Evolutionary conservation across 2,888 invertebrate genomes (phyloP), one percentile per base, ranked within the genome.

Genomic region (Thecophora atra): DNA sequence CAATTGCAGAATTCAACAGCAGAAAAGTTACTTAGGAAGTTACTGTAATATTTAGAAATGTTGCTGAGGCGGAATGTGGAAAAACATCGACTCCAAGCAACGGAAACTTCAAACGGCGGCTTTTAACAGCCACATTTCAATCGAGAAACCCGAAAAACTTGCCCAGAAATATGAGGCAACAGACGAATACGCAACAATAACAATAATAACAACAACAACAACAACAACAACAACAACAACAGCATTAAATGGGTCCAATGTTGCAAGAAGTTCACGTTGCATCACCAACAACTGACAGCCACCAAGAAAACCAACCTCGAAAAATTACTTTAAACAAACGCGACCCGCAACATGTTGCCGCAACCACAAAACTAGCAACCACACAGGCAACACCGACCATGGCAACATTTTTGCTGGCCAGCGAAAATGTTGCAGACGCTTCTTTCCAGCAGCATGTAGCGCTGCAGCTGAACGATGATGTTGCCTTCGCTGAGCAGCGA

Each of bases 231-330:
- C 73, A 75, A 58, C 73, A 74, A 24, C 60, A 60, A 6, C 71
- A 71, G 6, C 30, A 72, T 6, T 37, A 60, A 52, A 79, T 79
- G 79, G 79, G 78, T 79, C 79, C 79, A 79, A 79, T 78, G 77
- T 77, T 79, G 75, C 73, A 70, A 67, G 28, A 72, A 17, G 24
- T 19, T 42, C 19, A 13, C 15, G 15, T 21, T 42, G 72, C 65
- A 63, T 5, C 73, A 65, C 17, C 26, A 71, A 73, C 66, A 72
- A 70, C n/a, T 47, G 17, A 47, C 11, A 47, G 17, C 54, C 72
- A 76, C 73, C 62, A 75, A 63, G 75, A 73, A 52, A 42, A 67
- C 74, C 69, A 62, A 54, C 65, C 54, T 66, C 62, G 66, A 71
- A 13, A 6, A 56, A n/a, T 42, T 58, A 63, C 26, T 63, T 24